Percentiles rank a stretch among this genome's conserved stretches.
These are phyloP conservation scores for Centrocercus urophasianus DNA, from an alignment of 2,113 vertebrate genomes.

Conservation along the genomic window DNA sequence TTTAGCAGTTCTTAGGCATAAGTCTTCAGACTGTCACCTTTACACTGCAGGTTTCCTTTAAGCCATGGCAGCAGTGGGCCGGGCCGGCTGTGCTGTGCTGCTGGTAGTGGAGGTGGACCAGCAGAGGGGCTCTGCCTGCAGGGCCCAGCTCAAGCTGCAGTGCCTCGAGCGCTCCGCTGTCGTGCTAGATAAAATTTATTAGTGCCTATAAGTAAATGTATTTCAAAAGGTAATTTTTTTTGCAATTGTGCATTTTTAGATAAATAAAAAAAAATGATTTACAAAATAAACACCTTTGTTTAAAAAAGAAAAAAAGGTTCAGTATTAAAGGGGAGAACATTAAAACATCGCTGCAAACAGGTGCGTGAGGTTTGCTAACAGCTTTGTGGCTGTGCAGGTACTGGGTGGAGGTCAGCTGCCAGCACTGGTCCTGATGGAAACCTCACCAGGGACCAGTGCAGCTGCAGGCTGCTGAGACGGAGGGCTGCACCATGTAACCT, in stretches of 20 bases:
- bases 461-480: not conserved
- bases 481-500: not conserved
- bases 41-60: conserved; percentile 28
- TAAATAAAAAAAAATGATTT: conserved; percentile 62
- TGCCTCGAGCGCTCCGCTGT: conserved; percentile 4
- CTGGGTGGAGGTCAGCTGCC: accelerated
- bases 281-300: conserved; percentile 71
- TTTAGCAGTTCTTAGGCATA: not conserved
- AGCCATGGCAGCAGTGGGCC: not conserved
- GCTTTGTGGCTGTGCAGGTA: accelerated
- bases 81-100: not conserved
- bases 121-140: not conserved
- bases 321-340: not conserved
- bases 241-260: conserved; percentile 75
- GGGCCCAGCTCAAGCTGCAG: not conserved
- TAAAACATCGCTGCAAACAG: no score
- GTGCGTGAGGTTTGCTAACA: not conserved
- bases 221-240: conserved; percentile 63
- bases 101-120: not conserved
- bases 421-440: accelerated
- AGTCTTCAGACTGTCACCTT: not conserved
- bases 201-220: conserved; percentile 63
- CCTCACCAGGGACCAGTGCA: accelerated
- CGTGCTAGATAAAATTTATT: conserved; percentile 47
- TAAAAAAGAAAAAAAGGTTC: conserved; percentile 6